A percentile compares a stretch with the other conserved stretches of the same genome.
phyloP scores from a whole-genome alignment of 2,113 vertebrate genomes.

The Oxyura jamaicensis region DNA sequence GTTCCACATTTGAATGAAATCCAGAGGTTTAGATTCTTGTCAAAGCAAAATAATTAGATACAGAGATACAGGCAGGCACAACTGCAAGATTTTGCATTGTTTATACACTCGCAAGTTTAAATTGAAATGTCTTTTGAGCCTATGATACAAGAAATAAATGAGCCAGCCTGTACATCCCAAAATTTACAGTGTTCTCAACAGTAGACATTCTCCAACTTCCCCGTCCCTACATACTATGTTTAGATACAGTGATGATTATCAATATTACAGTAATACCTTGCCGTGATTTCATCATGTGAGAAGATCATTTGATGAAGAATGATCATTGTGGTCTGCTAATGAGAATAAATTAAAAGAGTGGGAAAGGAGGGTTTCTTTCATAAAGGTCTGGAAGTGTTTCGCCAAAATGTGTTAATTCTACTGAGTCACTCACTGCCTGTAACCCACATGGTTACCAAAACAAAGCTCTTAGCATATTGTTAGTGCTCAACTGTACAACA shows the following conservation, averaged over 20 bases:
- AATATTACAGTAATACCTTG: background rate
- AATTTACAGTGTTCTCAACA: background rate
- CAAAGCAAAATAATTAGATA: background rate
- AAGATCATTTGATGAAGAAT: background rate
- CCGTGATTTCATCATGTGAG: background rate
- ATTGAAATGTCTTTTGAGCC: background rate
- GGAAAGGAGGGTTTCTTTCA: background rate
- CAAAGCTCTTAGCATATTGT: background rate
- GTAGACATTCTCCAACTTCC: background rate
- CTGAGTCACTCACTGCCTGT: background rate
- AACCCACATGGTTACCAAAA: background rate
- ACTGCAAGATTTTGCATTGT: background rate
- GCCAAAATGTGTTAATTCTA: background rate
- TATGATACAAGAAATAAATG: background rate
- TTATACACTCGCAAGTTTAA: background rate
- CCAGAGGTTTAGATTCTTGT: background rate
- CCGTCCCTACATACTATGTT: fast-evolving
- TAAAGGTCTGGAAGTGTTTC: background rate
- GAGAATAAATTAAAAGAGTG: background rate
- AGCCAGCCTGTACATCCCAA: background rate
- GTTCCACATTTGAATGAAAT: background rate
- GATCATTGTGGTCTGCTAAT: background rate
- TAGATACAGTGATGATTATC: background rate
- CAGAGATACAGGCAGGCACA: background rate
- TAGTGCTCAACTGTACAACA: background rate